A percentile compares a stretch with the other conserved stretches of the same genome.
Conservation (phyloP, 2,888 invertebrate genomes). For the Lymantria dispar region DNA sequence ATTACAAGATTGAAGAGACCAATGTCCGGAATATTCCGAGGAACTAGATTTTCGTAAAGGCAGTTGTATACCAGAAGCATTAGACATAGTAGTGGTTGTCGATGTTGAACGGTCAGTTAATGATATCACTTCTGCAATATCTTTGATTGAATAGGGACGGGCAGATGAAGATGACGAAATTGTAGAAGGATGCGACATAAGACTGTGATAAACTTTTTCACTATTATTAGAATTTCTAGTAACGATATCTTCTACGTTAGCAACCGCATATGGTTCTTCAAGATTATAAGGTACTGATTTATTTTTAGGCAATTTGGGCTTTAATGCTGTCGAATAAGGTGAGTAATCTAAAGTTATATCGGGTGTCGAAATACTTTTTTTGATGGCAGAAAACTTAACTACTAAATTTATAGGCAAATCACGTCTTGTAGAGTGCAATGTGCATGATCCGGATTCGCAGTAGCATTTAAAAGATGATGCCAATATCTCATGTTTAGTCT, state of each 20-base stretch:
- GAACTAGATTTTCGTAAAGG: constrained; percentile 67
- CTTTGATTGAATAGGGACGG: constrained; percentile 69
- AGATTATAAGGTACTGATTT: constrained; percentile 62
- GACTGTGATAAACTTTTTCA: constrained; percentile 39
- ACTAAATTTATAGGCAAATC: constrained; percentile 53
- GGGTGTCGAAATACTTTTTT: constrained; percentile 74
- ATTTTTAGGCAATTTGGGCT: constrained; percentile 54
- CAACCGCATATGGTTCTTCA: constrained; percentile 67
- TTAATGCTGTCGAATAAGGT: constrained; percentile 55
- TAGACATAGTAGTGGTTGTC: constrained; percentile 54
- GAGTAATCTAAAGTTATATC: constrained; percentile 63
- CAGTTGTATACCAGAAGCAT: constrained; percentile 64
- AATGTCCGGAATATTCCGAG: constrained; percentile 75
- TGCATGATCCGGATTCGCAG: constrained; percentile 65
- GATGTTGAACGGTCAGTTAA: constrained; percentile 54
- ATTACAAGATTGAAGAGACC: constrained; percentile 70
- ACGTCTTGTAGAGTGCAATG: constrained; percentile 59
- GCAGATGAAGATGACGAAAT: constrained; percentile 58
- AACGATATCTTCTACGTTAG: constrained; percentile 55
- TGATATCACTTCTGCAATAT: constrained; percentile 71
- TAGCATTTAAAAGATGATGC: constrained; percentile 71
- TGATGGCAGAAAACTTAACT: constrained; percentile 72
- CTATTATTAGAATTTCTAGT: constrained; percentile 31
- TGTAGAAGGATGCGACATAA: constrained; percentile 60
- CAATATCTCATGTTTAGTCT: constrained; percentile 49